These are phyloP conservation scores for Leucopternis melanops DNA, from an alignment of 2,113 vertebrate genomes.

Conservation along the genomic window DNA sequence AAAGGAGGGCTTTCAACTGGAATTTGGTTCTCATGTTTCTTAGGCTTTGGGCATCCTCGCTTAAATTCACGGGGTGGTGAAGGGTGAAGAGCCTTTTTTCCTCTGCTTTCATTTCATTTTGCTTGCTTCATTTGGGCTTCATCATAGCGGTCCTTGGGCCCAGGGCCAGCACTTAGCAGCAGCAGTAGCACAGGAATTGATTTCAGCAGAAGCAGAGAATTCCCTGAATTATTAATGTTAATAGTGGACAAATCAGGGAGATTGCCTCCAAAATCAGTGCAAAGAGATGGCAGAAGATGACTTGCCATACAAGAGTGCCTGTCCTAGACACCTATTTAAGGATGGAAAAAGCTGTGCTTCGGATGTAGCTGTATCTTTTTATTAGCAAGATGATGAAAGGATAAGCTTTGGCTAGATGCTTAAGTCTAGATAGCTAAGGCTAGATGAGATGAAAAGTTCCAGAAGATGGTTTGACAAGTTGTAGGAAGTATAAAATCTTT, in stretches of 20 bases:
- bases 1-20: background rate
- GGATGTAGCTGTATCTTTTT: background rate
- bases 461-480: background rate
- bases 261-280: too few relatives aligned
- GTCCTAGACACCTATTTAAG: background rate
- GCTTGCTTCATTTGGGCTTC: background rate
- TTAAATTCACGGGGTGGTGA: background rate
- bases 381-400: background rate
- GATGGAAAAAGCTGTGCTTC: background rate
- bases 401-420: background rate
- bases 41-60: background rate
- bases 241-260: background rate
- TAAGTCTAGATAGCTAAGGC: background rate
- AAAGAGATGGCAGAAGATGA: too few relatives aligned
- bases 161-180: constrained; percentile 31
- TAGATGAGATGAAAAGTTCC: background rate
- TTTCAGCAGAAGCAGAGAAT: constrained; percentile 27
- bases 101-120: background rate
- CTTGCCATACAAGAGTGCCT: background rate
- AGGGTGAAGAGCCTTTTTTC: background rate
- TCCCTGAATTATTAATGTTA: constrained; percentile 49
- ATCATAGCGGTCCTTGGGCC: background rate
- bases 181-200: constrained; percentile 1
- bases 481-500: too few relatives aligned
- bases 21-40: background rate